A percentile compares a stretch with the other conserved stretches of the same genome.
Evolutionary conservation across 2,797 vertebrate species (phyloP).

Genomic region (Champsocephalus gunnari): DNA sequence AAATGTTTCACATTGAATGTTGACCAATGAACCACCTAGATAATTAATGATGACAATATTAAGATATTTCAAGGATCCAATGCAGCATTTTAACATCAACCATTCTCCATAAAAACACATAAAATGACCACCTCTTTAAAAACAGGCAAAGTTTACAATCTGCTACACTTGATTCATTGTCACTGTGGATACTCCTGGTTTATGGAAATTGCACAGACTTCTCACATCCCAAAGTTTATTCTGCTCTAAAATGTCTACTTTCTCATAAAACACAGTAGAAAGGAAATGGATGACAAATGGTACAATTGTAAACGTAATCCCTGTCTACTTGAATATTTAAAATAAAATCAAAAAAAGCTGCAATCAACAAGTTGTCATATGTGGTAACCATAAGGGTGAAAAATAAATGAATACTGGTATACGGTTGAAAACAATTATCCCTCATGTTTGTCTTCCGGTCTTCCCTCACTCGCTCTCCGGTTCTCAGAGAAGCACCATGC

Average conservation of each 20-base stretch:
- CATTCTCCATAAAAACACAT: background rate
- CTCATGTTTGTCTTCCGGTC: background rate
- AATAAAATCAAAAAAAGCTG: background rate
- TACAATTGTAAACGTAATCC: background rate
- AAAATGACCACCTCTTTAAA: background rate
- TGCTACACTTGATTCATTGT: background rate
- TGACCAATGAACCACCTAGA: background rate
- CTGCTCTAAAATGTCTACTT: background rate
- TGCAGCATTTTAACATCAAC: background rate
- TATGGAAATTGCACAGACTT: no score
- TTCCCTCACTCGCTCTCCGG: background rate
- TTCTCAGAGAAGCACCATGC: conserved; percentile 24
- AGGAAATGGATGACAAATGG: background rate
- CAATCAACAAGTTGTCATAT: background rate
- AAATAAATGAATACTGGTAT: background rate
- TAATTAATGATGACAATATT: background rate
- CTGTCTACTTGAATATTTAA: background rate
- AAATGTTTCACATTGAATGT: no score
- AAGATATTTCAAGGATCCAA: background rate
- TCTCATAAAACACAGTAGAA: background rate
- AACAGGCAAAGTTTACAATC: background rate
- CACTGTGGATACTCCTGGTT: background rate
- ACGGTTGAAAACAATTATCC: background rate
- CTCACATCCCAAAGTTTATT: background rate
- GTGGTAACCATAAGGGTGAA: background rate